A percentile compares a stretch with the other conserved stretches of the same genome.
Evolutionary conservation across 2,888 invertebrate species (phyloP).

Genomic region (Conchocele bisecta): DNA sequence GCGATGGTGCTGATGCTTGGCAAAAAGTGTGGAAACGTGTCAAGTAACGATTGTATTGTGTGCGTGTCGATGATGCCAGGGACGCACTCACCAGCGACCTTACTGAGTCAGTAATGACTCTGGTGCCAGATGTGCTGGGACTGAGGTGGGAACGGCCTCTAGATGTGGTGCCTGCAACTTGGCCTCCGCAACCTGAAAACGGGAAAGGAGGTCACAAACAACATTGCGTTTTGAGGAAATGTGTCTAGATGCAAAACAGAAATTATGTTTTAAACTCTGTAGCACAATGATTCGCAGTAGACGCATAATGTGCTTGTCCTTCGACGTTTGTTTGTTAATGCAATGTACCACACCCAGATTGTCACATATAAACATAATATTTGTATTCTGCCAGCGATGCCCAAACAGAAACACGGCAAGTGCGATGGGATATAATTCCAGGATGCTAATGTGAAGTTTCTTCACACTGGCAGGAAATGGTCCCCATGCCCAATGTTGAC

Average conservation of each 20-base stretch:
- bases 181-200: constrained; percentile 29
- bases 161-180: constrained; percentile 18
- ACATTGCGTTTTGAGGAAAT: constrained; percentile 14
- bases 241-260: constrained; percentile 19
- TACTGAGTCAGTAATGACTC: neutral
- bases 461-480: constrained; percentile 9
- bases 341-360: constrained; percentile 31
- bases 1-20: too few relatives aligned
- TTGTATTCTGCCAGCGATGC: constrained; percentile 20
- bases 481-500: constrained; percentile 22
- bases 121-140: constrained; percentile 18
- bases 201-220: constrained; percentile 31
- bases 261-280: constrained; percentile 19
- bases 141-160: constrained; percentile 2
- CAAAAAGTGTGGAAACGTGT: neutral
- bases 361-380: constrained; percentile 34
- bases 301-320: constrained; percentile 36
- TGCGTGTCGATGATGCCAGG: neutral
- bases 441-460: constrained; percentile 31
- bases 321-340: constrained; percentile 33
- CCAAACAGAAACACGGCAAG: constrained; percentile 31
- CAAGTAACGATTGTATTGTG: neutral
- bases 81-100: neutral
- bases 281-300: constrained; percentile 30
- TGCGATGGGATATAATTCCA: constrained; percentile 35